A percentile compares a stretch with the other conserved stretches of the same genome.
Conservation (phyloP, 2,888 invertebrate genomes). For the Acrobeloides nanus region DNA sequence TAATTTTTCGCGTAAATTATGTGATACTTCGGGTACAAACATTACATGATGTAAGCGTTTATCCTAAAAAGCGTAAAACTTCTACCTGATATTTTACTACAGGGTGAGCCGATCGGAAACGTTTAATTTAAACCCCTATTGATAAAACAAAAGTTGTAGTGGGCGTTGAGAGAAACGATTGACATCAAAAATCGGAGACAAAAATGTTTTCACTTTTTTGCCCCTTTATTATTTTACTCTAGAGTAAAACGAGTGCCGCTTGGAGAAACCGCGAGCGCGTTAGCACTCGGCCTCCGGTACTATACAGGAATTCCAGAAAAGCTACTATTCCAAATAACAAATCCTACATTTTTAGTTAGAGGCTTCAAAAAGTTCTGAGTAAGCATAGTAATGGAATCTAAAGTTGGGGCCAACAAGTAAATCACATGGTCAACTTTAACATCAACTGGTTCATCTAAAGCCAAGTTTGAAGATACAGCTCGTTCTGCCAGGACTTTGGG, state of each 20-base stretch:
- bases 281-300: no score
- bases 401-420: slow-evolving; percentile 14
- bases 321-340: background rate
- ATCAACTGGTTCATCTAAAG: slow-evolving; percentile 17
- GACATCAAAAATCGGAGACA: no score
- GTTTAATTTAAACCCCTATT: no score
- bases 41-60: slow-evolving; percentile 18
- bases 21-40: slow-evolving; percentile 23
- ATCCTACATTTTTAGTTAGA: slow-evolving; percentile 11
- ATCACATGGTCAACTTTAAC: slow-evolving; percentile 11
- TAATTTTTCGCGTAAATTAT: slow-evolving; percentile 15
- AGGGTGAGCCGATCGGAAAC: no score
- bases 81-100: background rate
- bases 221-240: no score
- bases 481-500: background rate
- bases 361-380: slow-evolving; percentile 9
- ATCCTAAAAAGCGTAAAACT: slow-evolving; percentile 16
- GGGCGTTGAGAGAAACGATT: no score
- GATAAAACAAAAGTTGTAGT: no score
- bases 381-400: slow-evolving; percentile 7
- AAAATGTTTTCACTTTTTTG: no score
- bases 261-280: no score
- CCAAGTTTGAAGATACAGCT: background rate
- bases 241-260: no score
- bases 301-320: slow-evolving; percentile 3